Evolutionary conservation across 2,113 vertebrate species (phyloP).

Genomic region (Prolemur simus): DNA sequence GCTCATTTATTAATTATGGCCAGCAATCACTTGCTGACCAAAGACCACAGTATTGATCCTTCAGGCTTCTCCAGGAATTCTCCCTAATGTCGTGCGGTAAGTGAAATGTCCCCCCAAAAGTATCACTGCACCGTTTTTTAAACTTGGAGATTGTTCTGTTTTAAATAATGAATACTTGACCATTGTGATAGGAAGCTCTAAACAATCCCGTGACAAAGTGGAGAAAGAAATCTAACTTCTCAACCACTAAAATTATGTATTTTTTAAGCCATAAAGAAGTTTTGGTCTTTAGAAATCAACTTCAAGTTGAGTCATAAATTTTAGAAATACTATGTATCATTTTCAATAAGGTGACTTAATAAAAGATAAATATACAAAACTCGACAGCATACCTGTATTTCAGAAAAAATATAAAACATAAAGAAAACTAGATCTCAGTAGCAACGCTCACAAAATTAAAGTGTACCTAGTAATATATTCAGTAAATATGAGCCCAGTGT

Average conservation of each 20-base stretch:
- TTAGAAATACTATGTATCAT: neutral
- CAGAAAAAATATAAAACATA: neutral
- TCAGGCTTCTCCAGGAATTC: neutral
- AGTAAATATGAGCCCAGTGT: neutral
- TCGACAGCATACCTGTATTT: neutral
- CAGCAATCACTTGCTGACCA: neutral
- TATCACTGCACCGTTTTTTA: neutral
- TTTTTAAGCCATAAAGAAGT: neutral
- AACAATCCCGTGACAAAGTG: neutral
- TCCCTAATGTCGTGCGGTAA: neutral
- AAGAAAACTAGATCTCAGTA: neutral
- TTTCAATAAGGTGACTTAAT: neutral
- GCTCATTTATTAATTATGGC: neutral
- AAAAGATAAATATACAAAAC: conserved; percentile 23
- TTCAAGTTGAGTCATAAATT: neutral
- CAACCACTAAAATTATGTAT: neutral
- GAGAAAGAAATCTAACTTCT: neutral
- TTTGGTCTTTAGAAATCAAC: neutral
- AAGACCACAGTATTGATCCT: neutral
- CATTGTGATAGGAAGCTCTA: neutral
- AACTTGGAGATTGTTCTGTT: neutral
- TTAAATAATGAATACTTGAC: neutral
- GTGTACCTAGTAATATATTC: neutral
- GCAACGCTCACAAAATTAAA: neutral
- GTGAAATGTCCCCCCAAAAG: neutral